Conservation (phyloP, 2,113 vertebrate genomes). For the Gracilinanus agilis region DNA sequence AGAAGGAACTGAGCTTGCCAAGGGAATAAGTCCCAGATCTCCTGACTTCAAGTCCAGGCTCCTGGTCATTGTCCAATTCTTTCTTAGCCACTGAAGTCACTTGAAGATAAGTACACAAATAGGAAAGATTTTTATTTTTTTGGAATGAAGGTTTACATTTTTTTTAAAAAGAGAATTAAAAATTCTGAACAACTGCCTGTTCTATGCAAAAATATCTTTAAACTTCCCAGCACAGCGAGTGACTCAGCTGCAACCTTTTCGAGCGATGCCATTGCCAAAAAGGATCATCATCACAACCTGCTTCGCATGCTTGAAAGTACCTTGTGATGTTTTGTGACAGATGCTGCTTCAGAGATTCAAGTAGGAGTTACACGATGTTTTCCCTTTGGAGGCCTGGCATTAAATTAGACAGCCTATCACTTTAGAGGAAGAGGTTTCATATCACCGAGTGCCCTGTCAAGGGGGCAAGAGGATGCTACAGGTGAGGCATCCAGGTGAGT, state of each 20-base stretch:
- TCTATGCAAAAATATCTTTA: conserved; percentile 38
- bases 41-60: not conserved
- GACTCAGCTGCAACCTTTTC: not conserved
- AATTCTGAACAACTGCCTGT: conserved; percentile 9
- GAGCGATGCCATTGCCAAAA: not conserved
- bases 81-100: not conserved
- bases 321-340: conserved; percentile 21
- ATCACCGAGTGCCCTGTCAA: conserved; percentile 45
- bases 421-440: conserved; percentile 54
- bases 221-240: conserved; percentile 13
- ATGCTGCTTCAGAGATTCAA: conserved; percentile 41
- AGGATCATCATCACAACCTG: conserved; percentile 14
- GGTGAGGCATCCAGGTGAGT: conserved; percentile 34
- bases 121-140: not conserved
- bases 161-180: conserved; percentile 12
- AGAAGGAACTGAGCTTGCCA: not conserved
- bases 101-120: not conserved
- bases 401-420: conserved; percentile 45
- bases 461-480: not conserved
- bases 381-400: conserved; percentile 27
- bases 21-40: not conserved
- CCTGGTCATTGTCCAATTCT: not conserved
- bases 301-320: not conserved
- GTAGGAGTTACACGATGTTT: conserved; percentile 8
- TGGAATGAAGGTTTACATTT: not conserved